phyloP scores from a whole-genome alignment of 2,797 vertebrate species.

The Botia kubotai region DNA sequence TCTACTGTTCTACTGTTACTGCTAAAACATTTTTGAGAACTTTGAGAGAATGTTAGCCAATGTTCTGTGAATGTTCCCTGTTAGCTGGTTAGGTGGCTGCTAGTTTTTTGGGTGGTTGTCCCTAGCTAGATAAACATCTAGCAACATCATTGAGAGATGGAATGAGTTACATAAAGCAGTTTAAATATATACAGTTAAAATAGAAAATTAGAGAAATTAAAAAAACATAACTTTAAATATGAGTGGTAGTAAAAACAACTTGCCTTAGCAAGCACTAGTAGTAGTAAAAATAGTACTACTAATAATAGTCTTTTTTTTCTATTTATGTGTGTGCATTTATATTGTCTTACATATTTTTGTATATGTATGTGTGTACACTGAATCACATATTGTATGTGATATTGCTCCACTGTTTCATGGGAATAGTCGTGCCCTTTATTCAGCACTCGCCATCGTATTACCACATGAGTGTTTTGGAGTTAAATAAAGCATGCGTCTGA shows the following conservation, averaged over 20 bases:
- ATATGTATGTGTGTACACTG: conserved; percentile 6
- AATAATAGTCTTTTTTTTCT: too few species aligned
- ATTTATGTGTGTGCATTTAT: too few species aligned
- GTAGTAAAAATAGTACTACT: too few species aligned
- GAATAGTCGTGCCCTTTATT: conserved; percentile 18
- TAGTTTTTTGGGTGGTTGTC: too few species aligned
- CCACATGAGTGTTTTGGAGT: background rate
- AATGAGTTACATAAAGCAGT: background rate
- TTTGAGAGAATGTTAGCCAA: too few species aligned
- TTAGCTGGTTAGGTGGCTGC: too few species aligned
- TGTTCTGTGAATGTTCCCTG: too few species aligned
- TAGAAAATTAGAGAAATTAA: background rate
- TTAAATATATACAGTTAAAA: background rate
- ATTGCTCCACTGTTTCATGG: background rate
- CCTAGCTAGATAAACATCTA: background rate
- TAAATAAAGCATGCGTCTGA: conserved; percentile 34
- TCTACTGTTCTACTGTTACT: too few species aligned
- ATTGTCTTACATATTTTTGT: background rate
- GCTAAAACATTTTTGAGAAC: too few species aligned
- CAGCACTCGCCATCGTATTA: conserved; percentile 16
- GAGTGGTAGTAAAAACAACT: background rate
- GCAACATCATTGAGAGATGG: background rate
- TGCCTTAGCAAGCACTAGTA: too few species aligned
- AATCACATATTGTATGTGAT: conserved; percentile 1
- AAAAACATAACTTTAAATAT: background rate